A percentile compares a stretch with the other conserved stretches of the same genome.
These are phyloP conservation scores for Argynnis bischoffii DNA, from an alignment of 2,888 invertebrate genomes.

Conservation along the genomic window DNA sequence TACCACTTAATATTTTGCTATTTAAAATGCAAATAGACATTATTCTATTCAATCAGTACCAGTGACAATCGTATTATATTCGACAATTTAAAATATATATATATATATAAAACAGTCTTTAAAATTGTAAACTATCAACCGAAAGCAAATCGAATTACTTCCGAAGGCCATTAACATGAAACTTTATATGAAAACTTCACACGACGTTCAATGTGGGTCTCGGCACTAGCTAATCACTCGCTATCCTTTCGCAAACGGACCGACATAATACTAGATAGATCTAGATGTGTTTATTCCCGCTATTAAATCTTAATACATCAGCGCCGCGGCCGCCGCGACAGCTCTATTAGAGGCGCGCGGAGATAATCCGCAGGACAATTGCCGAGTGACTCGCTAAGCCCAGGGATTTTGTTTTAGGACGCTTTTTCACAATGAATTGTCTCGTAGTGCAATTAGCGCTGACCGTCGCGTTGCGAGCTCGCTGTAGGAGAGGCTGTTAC, in stretches of 20 bases:
- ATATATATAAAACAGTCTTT: no score
- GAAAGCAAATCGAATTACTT: no score
- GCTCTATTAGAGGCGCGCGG: slow-evolving; percentile 15
- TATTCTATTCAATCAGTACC: no score
- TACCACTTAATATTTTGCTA: no score
- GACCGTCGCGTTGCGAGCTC: background rate
- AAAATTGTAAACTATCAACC: no score
- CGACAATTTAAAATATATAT: no score
- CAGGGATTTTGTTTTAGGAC: background rate
- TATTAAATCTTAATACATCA: slow-evolving; percentile 12
- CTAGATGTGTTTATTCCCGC: background rate
- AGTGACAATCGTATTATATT: no score
- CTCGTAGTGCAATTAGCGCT: background rate
- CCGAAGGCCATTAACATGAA: no score
- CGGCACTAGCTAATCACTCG: background rate
- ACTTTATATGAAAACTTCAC: no score
- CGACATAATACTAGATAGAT: background rate
- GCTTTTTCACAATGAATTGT: slow-evolving; percentile 11
- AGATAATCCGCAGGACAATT: slow-evolving; percentile 5
- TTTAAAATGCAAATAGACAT: no score
- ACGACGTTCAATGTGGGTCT: background rate
- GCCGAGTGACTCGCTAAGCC: background rate
- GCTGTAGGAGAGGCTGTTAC: no score
- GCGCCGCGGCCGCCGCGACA: slow-evolving; percentile 11
- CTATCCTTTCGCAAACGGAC: background rate